These are phyloP conservation scores for Panthera uncia DNA, from an alignment of 2,113 vertebrate genomes.

Conservation along the genomic window DNA sequence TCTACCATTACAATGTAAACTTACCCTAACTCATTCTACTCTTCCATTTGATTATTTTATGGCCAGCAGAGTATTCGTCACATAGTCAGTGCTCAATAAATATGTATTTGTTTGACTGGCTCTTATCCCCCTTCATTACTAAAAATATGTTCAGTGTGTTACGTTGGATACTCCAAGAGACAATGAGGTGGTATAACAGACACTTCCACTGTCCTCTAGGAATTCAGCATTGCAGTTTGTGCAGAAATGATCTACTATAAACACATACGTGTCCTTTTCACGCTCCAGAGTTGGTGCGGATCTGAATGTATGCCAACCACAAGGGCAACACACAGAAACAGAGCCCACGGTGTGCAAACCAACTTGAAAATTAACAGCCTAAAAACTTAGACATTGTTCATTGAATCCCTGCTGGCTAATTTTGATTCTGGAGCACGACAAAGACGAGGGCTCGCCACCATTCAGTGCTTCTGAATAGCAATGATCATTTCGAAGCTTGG, in stretches of 20 bases:
- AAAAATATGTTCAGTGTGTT: background rate
- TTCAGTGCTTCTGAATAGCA: conserved; percentile 7
- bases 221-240: background rate
- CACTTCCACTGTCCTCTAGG: background rate
- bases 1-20: background rate
- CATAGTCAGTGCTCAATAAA: background rate
- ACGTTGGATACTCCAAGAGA: background rate
- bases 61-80: background rate
- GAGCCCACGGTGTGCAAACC: conserved; percentile 39
- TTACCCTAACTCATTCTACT: background rate
- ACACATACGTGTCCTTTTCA: background rate
- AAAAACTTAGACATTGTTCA: conserved; percentile 53
- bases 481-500: conserved; percentile 5
- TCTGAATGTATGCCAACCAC: background rate
- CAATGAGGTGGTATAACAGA: background rate
- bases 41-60: background rate
- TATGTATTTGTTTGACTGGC: background rate
- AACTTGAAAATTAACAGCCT: conserved; percentile 64
- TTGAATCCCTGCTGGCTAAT: conserved; percentile 38
- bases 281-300: background rate
- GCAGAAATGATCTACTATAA: background rate
- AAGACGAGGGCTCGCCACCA: background rate
- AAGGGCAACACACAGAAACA: conserved; percentile 11
- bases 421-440: background rate
- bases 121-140: background rate